Conservation (phyloP, 30 jellyfish, hydroid and myxozoan genomes). For the Pelagia noctiluca region DNA sequence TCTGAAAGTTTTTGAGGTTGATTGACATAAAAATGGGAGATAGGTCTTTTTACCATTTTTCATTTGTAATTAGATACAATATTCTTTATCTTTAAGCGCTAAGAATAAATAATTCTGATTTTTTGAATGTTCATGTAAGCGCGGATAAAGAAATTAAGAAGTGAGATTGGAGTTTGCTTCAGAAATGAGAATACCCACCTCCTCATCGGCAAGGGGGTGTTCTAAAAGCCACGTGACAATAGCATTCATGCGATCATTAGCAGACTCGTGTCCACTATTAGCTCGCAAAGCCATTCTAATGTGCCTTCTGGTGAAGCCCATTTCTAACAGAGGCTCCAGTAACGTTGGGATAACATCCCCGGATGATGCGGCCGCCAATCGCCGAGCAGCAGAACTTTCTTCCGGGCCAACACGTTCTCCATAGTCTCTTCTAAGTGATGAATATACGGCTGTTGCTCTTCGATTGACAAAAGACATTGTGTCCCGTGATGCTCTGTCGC, state of each 20-base stretch:
- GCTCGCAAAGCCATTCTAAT: conserved; percentile 64
- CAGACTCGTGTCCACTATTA: conserved; percentile 58
- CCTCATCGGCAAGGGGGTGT: conserved; percentile 84
- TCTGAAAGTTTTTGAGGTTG: too few relatives aligned
- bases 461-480: too few relatives aligned
- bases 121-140: too few relatives aligned
- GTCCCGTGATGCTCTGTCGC: too few relatives aligned
- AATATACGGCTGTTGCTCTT: neutral
- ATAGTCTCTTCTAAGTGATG: neutral
- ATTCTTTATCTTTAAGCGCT: too few relatives aligned
- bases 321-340: conserved; percentile 60
- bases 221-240: conserved; percentile 86
- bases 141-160: too few relatives aligned
- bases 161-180: neutral
- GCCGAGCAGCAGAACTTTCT: neutral
- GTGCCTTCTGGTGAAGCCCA: conserved; percentile 86
- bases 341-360: conserved; percentile 14
- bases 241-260: conserved; percentile 42
- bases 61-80: too few relatives aligned
- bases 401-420: conserved; percentile 3
- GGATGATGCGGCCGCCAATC: neutral
- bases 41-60: too few relatives aligned
- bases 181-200: conserved; percentile 7
- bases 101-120: too few relatives aligned
- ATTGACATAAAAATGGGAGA: too few relatives aligned